Conservation (phyloP, 1,140 invertebrate genomes). For the Planococcus citri region DNA sequence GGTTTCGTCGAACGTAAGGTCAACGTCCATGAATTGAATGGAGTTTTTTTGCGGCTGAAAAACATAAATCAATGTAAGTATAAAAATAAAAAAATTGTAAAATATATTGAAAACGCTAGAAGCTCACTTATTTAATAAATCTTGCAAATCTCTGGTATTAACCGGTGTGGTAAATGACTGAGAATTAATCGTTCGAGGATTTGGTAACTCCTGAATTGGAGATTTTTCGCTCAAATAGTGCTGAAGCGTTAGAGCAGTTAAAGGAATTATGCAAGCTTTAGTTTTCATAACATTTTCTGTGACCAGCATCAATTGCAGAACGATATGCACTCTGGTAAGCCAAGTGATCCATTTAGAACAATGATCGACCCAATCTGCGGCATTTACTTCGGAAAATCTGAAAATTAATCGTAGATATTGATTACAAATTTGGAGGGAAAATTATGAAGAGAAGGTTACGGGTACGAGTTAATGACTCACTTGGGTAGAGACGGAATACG, state of each 20-base stretch:
- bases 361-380: not conserved
- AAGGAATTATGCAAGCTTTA: not conserved
- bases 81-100: not conserved
- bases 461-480: slow-evolving; percentile 1
- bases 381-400: slow-evolving; percentile 1
- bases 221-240: not conserved
- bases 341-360: not conserved
- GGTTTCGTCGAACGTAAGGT: not conserved
- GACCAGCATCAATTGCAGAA: not conserved
- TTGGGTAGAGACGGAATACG: slow-evolving; percentile 14
- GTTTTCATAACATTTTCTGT: not conserved
- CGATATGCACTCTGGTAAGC: not conserved
- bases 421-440: too few species aligned
- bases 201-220: not conserved
- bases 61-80: not conserved
- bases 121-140: not conserved
- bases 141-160: not conserved
- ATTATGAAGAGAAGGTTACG: too few species aligned
- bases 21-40: slow-evolving; percentile 11
- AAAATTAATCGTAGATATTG: not conserved
- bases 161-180: not conserved
- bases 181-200: not conserved
- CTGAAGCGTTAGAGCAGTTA: not conserved
- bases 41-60: not conserved
- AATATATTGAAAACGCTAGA: not conserved